Percentiles rank a stretch among this genome's conserved stretches.
These are phyloP conservation scores for Apteryx owenii DNA, from an alignment of 2,113 vertebrate species.

Conservation along the genomic window DNA sequence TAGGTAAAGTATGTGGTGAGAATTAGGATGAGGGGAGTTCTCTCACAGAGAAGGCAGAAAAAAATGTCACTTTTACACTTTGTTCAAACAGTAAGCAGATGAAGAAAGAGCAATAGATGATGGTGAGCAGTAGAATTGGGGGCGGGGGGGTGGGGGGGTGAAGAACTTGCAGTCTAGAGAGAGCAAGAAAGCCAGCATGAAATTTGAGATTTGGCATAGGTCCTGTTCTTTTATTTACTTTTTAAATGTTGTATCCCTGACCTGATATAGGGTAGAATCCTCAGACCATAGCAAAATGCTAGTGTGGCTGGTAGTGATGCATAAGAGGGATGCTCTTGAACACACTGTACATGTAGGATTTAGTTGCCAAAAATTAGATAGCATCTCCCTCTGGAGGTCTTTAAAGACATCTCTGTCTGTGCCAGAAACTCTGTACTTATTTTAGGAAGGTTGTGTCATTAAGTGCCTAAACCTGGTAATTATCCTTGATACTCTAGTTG, in stretches of 20 bases:
- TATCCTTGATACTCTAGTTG: neutral
- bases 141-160: neutral
- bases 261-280: neutral
- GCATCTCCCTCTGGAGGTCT: constrained; percentile 65
- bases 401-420: constrained; percentile 19
- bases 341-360: neutral
- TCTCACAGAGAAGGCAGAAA: neutral
- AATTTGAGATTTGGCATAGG: neutral
- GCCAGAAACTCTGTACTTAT: neutral
- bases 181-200: neutral
- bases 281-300: neutral
- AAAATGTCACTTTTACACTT: neutral
- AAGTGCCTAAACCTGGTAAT: neutral
- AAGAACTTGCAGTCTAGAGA: neutral
- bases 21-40: neutral
- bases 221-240: neutral
- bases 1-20: neutral
- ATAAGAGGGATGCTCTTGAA: constrained; percentile 3
- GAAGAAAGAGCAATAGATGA: neutral
- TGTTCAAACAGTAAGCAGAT: neutral
- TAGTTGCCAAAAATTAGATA: neutral
- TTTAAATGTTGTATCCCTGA: neutral
- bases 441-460: neutral
- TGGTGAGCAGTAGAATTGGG: neutral
- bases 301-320: neutral